Conservation (phyloP, 1,140 invertebrate genomes). For the Neodiprion lecontei region DNA sequence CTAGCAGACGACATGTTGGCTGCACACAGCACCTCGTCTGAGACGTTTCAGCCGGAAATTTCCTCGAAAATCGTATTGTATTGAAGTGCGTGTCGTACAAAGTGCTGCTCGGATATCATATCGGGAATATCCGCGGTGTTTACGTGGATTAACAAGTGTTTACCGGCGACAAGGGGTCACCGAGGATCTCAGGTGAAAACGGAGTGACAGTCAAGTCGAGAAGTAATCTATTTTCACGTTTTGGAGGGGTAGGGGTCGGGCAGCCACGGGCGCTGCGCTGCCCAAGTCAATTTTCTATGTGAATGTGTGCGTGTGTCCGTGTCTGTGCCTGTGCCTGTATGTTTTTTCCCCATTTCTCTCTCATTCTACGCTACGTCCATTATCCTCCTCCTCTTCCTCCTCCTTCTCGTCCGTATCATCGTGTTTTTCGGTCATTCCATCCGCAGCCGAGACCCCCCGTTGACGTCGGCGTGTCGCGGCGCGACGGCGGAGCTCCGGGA, state of each 20-base stretch:
- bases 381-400: too few relatives aligned
- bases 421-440: too few relatives aligned
- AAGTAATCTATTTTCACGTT: slow-evolving; percentile 24
- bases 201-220: slow-evolving; percentile 16
- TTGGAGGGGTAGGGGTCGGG: slow-evolving; percentile 20
- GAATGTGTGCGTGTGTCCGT: too few relatives aligned
- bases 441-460: too few relatives aligned
- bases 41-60: slow-evolving; percentile 51
- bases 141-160: slow-evolving; percentile 3
- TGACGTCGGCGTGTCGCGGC: too few relatives aligned
- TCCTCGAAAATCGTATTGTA: slow-evolving; percentile 37
- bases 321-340: too few relatives aligned
- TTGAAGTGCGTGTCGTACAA: neutral
- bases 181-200: slow-evolving; percentile 17
- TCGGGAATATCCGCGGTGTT: neutral
- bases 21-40: slow-evolving; percentile 52
- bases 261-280: slow-evolving; percentile 11
- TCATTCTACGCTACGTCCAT: too few relatives aligned
- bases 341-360: too few relatives aligned
- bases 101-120: neutral
- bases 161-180: neutral
- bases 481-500: too few relatives aligned
- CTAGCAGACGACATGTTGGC: slow-evolving; percentile 61
- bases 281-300: too few relatives aligned
- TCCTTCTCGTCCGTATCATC: too few relatives aligned